Evolutionary conservation across 2,113 vertebrate species (phyloP), one percentile per base, ranked within the genome.

Genomic region (Romanogobio albipinnatus): DNA sequence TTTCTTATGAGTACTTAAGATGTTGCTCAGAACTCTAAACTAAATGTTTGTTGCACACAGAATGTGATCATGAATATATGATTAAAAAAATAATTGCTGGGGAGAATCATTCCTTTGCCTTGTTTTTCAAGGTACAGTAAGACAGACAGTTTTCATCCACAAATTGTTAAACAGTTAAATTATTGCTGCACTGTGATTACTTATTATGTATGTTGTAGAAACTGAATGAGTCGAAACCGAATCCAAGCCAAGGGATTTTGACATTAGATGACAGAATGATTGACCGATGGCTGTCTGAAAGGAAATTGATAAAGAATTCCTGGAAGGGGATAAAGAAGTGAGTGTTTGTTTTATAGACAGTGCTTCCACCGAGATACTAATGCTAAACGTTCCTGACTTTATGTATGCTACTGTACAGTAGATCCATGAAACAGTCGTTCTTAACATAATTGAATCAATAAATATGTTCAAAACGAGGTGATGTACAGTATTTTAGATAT

Each of bases 21-120:
- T 10, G 45, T 13, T 70, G 22, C 4, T 11, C 2, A 43, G 9
- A 58, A 39, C 51, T 39, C 33, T 22, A 10, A 62, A 62, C 4
- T 13, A 17, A 17, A 3, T 4, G 26, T 61, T 33, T 80, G 75
- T 59, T 19, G 9, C 43, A 3, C 59, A 49, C 88, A 94, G 93
- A 85, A 11, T 9, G 14, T 4, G 19, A 19, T 45, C 39, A 1
- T 14, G 64, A 15, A 14, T 15, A 0, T 0, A 22, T 2, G 82
- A 76, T 93, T 22, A n/a, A 43, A 78, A 86, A 87, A 64, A 86
- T 94, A 64, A 88, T 84, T 11, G 92, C 91, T 26, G 93, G 91
- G 70, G 90, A 82, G 86, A 89, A 93, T 84, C 62, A 85, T 76
- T 94, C 92, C 0, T 92, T 92, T 86, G 91, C 87, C 9, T 78